A percentile compares a stretch with the other conserved stretches of the same genome.
Evolutionary conservation across 2,797 vertebrate species (phyloP).

Genomic region (Morelia viridis): DNA sequence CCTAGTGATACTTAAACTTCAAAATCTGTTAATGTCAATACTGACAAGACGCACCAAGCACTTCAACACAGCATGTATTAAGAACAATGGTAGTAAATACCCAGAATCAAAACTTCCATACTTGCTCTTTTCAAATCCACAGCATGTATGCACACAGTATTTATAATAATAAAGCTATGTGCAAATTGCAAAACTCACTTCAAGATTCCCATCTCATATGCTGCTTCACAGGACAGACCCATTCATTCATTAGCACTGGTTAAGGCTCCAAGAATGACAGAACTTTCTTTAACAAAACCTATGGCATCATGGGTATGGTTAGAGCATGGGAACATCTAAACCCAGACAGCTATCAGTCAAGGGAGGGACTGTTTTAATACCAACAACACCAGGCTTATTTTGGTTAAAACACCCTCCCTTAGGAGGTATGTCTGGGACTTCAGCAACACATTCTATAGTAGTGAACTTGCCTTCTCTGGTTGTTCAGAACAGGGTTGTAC

Average conservation of each 20-base stretch:
- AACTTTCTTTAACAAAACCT: background rate
- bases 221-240: background rate
- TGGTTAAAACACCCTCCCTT: no score
- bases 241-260: background rate
- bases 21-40: conserved; percentile 60
- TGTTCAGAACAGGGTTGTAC: no score
- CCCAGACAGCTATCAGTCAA: no score
- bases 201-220: background rate
- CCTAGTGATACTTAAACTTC: conserved; percentile 55
- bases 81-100: no score
- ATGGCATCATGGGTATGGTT: no score
- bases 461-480: no score
- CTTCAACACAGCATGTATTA: background rate
- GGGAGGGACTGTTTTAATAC: no score
- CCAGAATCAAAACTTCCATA: background rate
- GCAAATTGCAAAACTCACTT: background rate
- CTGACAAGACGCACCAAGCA: conserved; percentile 56
- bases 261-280: background rate
- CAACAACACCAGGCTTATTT: no score
- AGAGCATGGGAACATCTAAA: no score
- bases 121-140: background rate
- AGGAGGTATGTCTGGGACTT: no score
- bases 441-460: no score
- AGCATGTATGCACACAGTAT: background rate
- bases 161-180: conserved; percentile 15